Evolutionary conservation across 2,888 invertebrate genomes (phyloP), one percentile per base, ranked within the genome.

Genomic region (Drosophila borborema): DNA sequence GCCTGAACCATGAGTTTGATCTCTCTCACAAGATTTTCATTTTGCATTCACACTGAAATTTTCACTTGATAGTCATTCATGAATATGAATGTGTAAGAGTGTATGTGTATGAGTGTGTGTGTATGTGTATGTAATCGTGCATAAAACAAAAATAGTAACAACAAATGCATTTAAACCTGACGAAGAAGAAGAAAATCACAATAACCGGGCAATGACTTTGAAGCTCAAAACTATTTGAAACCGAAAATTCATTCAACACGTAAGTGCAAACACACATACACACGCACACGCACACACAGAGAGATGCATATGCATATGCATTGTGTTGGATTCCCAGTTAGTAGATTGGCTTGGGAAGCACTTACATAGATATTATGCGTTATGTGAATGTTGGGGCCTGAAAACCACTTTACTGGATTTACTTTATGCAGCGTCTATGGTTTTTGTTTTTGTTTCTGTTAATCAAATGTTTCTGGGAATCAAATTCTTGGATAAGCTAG

Each of bases 31-130:
- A 58, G 68, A 82, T 82, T 82, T 83, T 88, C 86, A 83, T 82
- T 88, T 80, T 77, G 80, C 82, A 80, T 86, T 80, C 86, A 82
- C 89, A 77, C 77, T 77, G 73, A 76, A 88, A 49, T 81, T 82
- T 80, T 71, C 70, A 74, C 74, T 61, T 73, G 68, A 75, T 86
- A 78, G 70, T 80, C 68, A 86, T 64, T 80, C 68, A 86, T 64
- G 64, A 56, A 55, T 69, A 46, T 48, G 28, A 48, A 48, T 64
- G 51, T 71, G 31, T 48, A 18, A 49, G 51, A 46, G 31, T 38
- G 45, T 62, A 3, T 23, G 23, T 23, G 3, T 23, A 20, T 20
- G 20, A 20, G 51, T 61, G 23, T 46, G 41, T 38, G 36, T 65
- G 59, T 54, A 34, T 54, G n/a, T 55, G 54, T 18, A n/a, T 55